Conservation (phyloP, 2,888 invertebrate species). For the Eupithecia subumbrata region DNA sequence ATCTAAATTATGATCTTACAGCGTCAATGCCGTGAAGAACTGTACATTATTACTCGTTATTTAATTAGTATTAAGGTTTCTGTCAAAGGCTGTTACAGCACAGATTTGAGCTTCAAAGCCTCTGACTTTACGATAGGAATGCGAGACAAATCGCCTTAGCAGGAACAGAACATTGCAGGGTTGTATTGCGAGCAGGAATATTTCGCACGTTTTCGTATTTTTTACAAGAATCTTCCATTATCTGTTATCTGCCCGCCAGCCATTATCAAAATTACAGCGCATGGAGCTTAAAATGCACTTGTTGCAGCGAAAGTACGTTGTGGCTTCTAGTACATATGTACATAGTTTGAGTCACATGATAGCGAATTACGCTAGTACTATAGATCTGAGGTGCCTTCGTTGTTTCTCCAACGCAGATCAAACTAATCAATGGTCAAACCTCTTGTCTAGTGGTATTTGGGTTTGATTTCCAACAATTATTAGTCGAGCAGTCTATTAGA, state of each 20-base stretch:
- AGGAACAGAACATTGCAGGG: not conserved
- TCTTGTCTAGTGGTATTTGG: too few relatives aligned
- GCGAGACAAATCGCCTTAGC: not conserved
- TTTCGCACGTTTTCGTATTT: not conserved
- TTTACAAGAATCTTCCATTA: constrained; percentile 44
- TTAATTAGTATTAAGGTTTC: not conserved
- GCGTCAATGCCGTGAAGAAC: not conserved
- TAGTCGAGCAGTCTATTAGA: not conserved
- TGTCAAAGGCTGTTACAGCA: not conserved
- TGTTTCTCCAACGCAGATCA: not conserved
- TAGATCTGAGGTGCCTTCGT: not conserved
- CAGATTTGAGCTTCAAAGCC: not conserved
- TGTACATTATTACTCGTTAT: not conserved
- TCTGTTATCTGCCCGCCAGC: constrained; percentile 62
- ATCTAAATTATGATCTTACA: not conserved
- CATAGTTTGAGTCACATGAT: constrained; percentile 47
- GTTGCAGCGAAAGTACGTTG: constrained; percentile 48
- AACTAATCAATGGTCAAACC: not conserved
- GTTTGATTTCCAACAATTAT: not conserved
- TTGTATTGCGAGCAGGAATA: not conserved
- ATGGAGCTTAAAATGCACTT: constrained; percentile 49
- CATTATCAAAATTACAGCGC: constrained; percentile 72
- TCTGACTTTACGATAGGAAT: not conserved
- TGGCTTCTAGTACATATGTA: constrained; percentile 36
- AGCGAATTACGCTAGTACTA: not conserved